phyloP scores from a whole-genome alignment of 1,140 invertebrate species.

The Drosophila littoralis region DNA sequence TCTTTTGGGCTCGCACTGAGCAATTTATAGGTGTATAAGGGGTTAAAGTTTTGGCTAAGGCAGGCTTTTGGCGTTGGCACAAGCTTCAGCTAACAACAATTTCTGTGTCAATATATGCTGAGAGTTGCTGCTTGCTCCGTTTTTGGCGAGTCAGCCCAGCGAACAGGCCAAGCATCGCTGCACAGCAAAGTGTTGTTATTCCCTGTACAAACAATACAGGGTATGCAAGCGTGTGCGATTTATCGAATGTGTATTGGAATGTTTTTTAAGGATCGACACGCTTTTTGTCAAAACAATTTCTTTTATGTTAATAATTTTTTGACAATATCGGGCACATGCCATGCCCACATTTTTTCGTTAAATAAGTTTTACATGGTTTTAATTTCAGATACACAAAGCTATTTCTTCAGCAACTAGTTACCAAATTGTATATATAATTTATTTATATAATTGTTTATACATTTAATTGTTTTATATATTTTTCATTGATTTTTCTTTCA shows the following conservation, averaged over 20 bases:
- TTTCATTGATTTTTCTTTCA: no score
- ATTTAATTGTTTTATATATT: no score
- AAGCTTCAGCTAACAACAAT: slow-evolving; percentile 32
- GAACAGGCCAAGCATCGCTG: slow-evolving; percentile 37
- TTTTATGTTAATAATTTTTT: no score
- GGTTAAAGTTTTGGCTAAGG: slow-evolving; percentile 35
- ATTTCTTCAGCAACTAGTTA: no score
- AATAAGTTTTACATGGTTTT: no score
- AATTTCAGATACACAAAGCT: no score
- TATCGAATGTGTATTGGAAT: background rate
- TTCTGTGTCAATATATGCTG: slow-evolving; percentile 75
- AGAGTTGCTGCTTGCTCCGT: slow-evolving; percentile 29
- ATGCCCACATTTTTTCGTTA: no score
- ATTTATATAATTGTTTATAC: no score
- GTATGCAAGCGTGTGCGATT: no score
- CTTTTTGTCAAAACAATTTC: no score
- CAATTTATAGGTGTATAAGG: slow-evolving; percentile 24
- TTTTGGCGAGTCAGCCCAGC: background rate
- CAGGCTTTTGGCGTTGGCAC: background rate
- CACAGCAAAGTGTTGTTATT: slow-evolving; percentile 71
- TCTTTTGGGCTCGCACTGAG: slow-evolving; percentile 11
- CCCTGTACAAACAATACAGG: slow-evolving; percentile 13
- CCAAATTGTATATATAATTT: no score
- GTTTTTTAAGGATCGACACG: background rate
- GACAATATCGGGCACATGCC: no score